Percentiles rank a stretch among this genome's conserved stretches.
phyloP scores from a whole-genome alignment of 2,888 invertebrate genomes.

The Amorpha juglandis region DNA sequence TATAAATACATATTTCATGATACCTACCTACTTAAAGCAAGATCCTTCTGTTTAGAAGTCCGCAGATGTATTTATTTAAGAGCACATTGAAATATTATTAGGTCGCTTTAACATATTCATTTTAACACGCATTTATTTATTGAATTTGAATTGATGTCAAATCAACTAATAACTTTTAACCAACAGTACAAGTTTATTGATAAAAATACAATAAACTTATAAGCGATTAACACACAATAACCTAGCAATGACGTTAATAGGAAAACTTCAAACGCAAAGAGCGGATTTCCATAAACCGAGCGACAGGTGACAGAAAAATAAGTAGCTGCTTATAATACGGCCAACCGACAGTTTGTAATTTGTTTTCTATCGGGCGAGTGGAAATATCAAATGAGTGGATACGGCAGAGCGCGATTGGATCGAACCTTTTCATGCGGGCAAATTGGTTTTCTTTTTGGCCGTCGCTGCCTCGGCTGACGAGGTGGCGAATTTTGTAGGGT shows the following conservation, averaged over 20 bases:
- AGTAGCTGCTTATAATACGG: slow-evolving; percentile 68
- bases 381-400: slow-evolving; percentile 83
- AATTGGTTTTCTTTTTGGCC: slow-evolving; percentile 83
- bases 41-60: not conserved
- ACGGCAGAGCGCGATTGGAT: slow-evolving; percentile 73
- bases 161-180: not conserved
- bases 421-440: slow-evolving; percentile 82
- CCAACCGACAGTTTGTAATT: slow-evolving; percentile 78
- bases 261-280: slow-evolving; percentile 74
- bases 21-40: slow-evolving; percentile 27
- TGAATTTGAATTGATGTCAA: slow-evolving; percentile 1
- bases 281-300: slow-evolving; percentile 68
- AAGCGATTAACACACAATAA: slow-evolving; percentile 17
- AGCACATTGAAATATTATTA: not conserved
- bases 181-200: not conserved
- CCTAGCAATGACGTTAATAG: slow-evolving; percentile 56
- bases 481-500: slow-evolving; percentile 66
- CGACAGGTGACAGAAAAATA: slow-evolving; percentile 80
- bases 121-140: not conserved
- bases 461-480: slow-evolving; percentile 69
- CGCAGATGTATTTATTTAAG: not conserved
- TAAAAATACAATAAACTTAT: slow-evolving; percentile 3
- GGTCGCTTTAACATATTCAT: not conserved
- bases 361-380: slow-evolving; percentile 74
- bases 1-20: slow-evolving; percentile 55